These are phyloP conservation scores for Thaumatotibia leucotreta DNA, from an alignment of 1,140 invertebrate genomes.

Conservation along the genomic window DNA sequence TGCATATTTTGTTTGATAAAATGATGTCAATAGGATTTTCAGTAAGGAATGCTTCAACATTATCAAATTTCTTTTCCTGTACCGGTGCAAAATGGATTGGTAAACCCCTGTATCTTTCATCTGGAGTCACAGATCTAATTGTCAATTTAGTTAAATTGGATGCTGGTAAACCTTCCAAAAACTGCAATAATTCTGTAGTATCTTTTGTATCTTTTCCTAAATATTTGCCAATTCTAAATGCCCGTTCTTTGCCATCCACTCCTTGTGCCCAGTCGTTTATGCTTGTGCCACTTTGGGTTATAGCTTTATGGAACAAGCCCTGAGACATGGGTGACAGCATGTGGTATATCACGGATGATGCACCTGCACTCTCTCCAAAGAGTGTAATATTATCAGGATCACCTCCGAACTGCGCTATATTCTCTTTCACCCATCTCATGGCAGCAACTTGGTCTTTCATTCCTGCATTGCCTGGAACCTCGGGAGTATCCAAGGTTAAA, in stretches of 20 bases:
- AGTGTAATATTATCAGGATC: slow-evolving; percentile 83
- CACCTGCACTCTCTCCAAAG: slow-evolving; percentile 86
- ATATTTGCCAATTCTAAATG: slow-evolving; percentile 56
- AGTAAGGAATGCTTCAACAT: slow-evolving; percentile 54
- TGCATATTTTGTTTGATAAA: slow-evolving; percentile 57
- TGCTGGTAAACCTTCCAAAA: slow-evolving; percentile 65
- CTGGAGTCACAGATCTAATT: slow-evolving; percentile 35
- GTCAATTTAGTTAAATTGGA: slow-evolving; percentile 51
- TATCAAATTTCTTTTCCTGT: slow-evolving; percentile 61
- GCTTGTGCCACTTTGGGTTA: slow-evolving; percentile 80
- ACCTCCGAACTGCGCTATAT: slow-evolving; percentile 82
- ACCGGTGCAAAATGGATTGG: slow-evolving; percentile 64
- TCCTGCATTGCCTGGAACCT: slow-evolving; percentile 81
- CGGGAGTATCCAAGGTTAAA: slow-evolving; percentile 77
- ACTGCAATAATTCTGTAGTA: slow-evolving; percentile 54
- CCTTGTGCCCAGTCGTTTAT: slow-evolving; percentile 74
- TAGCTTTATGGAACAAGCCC: slow-evolving; percentile 76
- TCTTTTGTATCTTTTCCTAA: slow-evolving; percentile 69
- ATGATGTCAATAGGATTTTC: slow-evolving; percentile 58
- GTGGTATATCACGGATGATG: slow-evolving; percentile 81
- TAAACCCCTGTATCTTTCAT: slow-evolving; percentile 62
- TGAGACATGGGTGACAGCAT: slow-evolving; percentile 83
- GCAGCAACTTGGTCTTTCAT: slow-evolving; percentile 81
- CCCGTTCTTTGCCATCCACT: slow-evolving; percentile 45
- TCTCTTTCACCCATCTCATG: slow-evolving; percentile 63